Percentiles rank a stretch among this genome's conserved stretches.
phyloP scores from a whole-genome alignment of 2,888 invertebrate genomes.

The Lasioglossum lativentre region DNA sequence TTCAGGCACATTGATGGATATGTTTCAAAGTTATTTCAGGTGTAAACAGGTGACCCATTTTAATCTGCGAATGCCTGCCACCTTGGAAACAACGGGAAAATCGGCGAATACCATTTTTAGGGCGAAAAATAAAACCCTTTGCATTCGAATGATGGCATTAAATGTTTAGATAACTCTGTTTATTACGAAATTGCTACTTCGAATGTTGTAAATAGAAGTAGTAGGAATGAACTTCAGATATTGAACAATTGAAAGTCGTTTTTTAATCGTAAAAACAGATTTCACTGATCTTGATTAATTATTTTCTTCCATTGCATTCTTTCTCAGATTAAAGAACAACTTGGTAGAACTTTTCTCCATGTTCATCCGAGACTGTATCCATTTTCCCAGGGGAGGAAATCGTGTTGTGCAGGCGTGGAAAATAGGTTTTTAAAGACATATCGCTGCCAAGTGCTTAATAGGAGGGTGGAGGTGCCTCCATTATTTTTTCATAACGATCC shows the following conservation, averaged over 20 bases:
- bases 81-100: background rate
- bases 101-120: background rate
- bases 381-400: background rate
- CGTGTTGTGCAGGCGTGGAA: background rate
- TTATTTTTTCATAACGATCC: constrained; percentile 10
- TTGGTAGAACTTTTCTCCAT: background rate
- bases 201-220: background rate
- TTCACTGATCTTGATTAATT: background rate
- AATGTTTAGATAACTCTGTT: too few species aligned
- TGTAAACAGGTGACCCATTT: constrained; percentile 14
- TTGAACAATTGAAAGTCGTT: background rate
- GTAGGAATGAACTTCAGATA: background rate
- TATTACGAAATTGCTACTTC: background rate
- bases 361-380: background rate
- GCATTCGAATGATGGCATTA: too few species aligned
- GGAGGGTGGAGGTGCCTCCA: background rate
- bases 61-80: background rate
- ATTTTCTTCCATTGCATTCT: background rate
- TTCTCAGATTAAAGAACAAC: background rate
- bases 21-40: constrained; percentile 6
- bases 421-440: constrained; percentile 8
- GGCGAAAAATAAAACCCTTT: background rate
- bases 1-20: background rate
- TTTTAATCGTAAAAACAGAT: background rate
- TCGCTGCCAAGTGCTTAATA: constrained; percentile 7